These are phyloP conservation scores for Myotis planiceps DNA, from an alignment of 2,797 vertebrate genomes.

Conservation along the genomic window DNA sequence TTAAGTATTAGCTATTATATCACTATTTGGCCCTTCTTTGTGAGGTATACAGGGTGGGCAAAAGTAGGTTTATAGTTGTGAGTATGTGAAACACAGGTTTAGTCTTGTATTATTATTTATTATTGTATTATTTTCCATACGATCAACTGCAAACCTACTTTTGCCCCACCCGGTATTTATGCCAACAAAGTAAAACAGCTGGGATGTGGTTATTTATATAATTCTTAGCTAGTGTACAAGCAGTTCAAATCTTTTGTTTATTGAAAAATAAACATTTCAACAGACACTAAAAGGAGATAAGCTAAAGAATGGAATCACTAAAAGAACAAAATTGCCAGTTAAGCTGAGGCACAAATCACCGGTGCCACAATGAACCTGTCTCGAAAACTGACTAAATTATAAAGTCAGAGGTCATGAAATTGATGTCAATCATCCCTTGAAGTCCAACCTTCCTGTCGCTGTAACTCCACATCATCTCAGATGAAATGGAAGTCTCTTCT, in stretches of 20 bases:
- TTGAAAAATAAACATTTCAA: conserved; percentile 1
- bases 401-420: neutral
- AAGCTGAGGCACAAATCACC: neutral
- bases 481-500: neutral
- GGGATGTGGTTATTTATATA: neutral
- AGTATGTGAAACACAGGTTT: no score
- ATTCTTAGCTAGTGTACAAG: conserved; percentile 21
- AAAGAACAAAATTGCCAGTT: neutral
- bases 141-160: neutral
- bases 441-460: neutral
- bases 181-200: neutral
- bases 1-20: neutral
- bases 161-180: neutral
- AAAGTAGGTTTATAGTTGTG: neutral
- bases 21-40: neutral
- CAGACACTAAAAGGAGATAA: neutral
- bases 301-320: neutral
- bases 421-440: neutral
- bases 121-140: neutral
- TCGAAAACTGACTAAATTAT: neutral
- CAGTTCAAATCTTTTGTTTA: neutral
- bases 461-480: neutral
- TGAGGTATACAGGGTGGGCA: neutral
- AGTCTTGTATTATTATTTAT: no score
- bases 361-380: neutral